These are phyloP conservation scores for Triops cancriformis DNA, from an alignment of 1,140 invertebrate species.

Conservation along the genomic window DNA sequence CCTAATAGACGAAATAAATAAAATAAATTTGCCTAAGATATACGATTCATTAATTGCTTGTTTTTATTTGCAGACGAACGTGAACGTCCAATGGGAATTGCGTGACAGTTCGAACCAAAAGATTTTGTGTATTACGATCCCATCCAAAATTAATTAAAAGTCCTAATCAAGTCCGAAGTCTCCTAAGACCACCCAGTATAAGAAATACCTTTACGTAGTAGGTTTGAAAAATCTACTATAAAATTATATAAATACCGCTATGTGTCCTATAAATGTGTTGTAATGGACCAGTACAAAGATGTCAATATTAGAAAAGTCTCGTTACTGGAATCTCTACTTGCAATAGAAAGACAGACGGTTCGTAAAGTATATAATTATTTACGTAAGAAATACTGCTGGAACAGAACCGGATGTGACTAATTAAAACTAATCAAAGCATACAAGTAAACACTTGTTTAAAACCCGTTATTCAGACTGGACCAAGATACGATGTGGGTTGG, in stretches of 20 bases:
- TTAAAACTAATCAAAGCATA: neutral
- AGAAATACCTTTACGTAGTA: neutral
- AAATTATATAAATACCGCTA: neutral
- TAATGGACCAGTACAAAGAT: neutral
- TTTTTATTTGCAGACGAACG: conserved; percentile 16
- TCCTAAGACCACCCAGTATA: neutral
- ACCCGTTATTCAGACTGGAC: neutral
- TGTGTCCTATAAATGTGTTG: neutral
- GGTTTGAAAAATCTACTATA: neutral
- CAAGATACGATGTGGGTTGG: neutral
- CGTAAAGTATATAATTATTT: neutral
- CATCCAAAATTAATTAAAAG: conserved; percentile 12
- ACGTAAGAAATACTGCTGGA: neutral
- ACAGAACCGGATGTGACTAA: neutral
- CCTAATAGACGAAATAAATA: no score
- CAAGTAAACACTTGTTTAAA: neutral
- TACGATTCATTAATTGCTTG: no score
- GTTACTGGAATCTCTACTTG: neutral
- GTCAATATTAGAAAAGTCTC: neutral
- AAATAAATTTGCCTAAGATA: no score
- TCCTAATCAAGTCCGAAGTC: neutral
- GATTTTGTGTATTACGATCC: conserved; percentile 18
- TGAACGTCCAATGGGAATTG: conserved; percentile 20
- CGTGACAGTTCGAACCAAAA: conserved; percentile 20
- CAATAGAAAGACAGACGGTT: neutral